Base-by-base conservation (phyloP, 2,797 vertebrate genomes). In the Hydrolagus colliei region DNA sequence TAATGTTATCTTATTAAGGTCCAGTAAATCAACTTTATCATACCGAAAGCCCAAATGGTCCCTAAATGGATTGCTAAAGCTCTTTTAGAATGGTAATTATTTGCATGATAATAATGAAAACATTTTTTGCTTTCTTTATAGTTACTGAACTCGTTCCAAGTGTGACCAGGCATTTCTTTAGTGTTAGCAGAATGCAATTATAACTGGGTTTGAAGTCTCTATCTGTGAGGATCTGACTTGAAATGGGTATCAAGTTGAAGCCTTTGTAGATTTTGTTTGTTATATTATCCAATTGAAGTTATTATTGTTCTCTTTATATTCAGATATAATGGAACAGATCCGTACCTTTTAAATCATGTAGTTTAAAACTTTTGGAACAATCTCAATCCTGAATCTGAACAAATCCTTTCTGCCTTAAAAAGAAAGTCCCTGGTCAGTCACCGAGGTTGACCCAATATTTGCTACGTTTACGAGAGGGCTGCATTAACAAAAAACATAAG, bases 151-250 rank as follows among this genome's bases (percentile, higher is more conserved):
- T 84, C 41, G 63, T 35, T 84, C 79, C 41, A 35, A 84, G 67
- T 41, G 22, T 71, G 79, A 71, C 65, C 65, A 68, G 62, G 16
- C 10, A 35, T 20, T 71, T 84, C 65, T 41, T 84, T 84, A 84
- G 1, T 52, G 16, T 71, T 18, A 2, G 32, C 20, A 84, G 65
- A 20, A 71, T 84, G 79, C 65, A 71, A 84, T 84, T 71, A 84
- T 68, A 84, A 71, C 32, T 20, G 63, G 35, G 65, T 71, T 77
- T 84, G 65, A 84, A 84, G 65, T 79, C 13, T 61, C 20, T 22
- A 13, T 79, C n/a, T 79, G 22, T 10, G 41, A 65, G 41, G 65
- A 71, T 71, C 62, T 84, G 79, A 71, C 65, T 68, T 84, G 79
- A 41, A 32, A 84, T 63, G 68, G 67, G 65, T 52, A n/a, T 84